Evolutionary conservation across 2,888 invertebrate species (phyloP).

Genomic region (Amitus sp.): DNA sequence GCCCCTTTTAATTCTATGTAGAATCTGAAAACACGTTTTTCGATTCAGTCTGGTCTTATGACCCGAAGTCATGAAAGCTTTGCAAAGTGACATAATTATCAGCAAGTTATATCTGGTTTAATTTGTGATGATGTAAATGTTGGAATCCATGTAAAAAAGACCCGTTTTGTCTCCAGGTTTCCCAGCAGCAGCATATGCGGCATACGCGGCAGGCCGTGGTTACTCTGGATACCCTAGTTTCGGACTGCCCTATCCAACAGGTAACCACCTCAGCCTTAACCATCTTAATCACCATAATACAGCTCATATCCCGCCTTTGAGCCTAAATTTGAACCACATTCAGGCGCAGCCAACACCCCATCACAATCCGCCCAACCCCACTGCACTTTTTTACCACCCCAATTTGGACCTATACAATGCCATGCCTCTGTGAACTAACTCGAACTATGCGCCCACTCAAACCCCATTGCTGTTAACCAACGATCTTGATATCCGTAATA

Average conservation of each 20-base stretch:
- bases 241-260: slow-evolving; percentile 97
- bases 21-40: too few relatives aligned
- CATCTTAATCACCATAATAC: slow-evolving; percentile 69
- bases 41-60: too few relatives aligned
- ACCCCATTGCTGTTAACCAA: slow-evolving; percentile 54
- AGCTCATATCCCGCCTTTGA: slow-evolving; percentile 65
- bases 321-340: slow-evolving; percentile 66
- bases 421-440: slow-evolving; percentile 67
- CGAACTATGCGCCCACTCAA: slow-evolving; percentile 56
- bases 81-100: too few relatives aligned
- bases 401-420: slow-evolving; percentile 65
- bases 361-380: slow-evolving; percentile 72
- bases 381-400: slow-evolving; percentile 66
- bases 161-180: slow-evolving; percentile 76
- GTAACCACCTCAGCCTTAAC: slow-evolving; percentile 89
- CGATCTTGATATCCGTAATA: slow-evolving; percentile 37
- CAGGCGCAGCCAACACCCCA: slow-evolving; percentile 69
- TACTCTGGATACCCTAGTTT: slow-evolving; percentile 98
- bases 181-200: slow-evolving; percentile 94
- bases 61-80: too few relatives aligned
- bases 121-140: too few relatives aligned
- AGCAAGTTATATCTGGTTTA: too few relatives aligned
- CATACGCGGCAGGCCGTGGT: slow-evolving; percentile 95
- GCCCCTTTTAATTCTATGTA: too few relatives aligned
- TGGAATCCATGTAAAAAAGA: slow-evolving; percentile 13